phyloP scores from a whole-genome alignment of 2,888 invertebrate genomes.

The Acanthoscelides obtectus region DNA sequence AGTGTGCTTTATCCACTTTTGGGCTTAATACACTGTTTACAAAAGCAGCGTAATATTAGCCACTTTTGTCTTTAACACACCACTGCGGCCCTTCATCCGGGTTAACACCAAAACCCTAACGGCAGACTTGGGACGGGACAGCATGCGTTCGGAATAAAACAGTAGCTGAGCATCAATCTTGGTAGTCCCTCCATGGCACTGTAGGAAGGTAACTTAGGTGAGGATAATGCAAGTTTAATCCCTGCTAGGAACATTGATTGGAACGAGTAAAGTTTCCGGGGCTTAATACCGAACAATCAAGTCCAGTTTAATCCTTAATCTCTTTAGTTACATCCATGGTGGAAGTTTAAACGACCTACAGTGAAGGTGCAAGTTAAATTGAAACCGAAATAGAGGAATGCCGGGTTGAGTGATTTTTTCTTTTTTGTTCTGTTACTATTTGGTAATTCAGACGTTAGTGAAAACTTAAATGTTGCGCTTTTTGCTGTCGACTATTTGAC shows the following conservation, averaged over 20 bases:
- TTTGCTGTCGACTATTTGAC: too few species aligned
- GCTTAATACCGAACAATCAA: slow-evolving; percentile 38
- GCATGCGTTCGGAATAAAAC: background rate
- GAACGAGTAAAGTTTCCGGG: slow-evolving; percentile 33
- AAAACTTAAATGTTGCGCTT: too few species aligned
- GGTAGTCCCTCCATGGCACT: background rate
- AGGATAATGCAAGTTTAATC: slow-evolving; percentile 36
- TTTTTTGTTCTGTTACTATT: too few species aligned
- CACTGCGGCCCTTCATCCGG: background rate
- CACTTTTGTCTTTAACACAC: too few species aligned
- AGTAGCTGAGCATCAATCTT: background rate
- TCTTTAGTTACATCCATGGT: slow-evolving; percentile 24
- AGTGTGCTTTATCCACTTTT: too few species aligned
- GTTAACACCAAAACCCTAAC: background rate
- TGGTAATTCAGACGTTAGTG: too few species aligned
- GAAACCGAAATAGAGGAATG: background rate
- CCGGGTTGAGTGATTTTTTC: background rate
- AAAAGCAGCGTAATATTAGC: too few species aligned
- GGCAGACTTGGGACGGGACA: background rate
- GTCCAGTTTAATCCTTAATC: slow-evolving; percentile 38
- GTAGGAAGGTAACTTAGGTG: slow-evolving; percentile 34
- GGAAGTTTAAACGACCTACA: slow-evolving; percentile 17
- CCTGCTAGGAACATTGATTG: slow-evolving; percentile 36
- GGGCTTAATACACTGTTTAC: too few species aligned
- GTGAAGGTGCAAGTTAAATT: slow-evolving; percentile 5